Evolutionary conservation across 2,113 vertebrate species (phyloP).

Genomic region (Hiodon alosoides): DNA sequence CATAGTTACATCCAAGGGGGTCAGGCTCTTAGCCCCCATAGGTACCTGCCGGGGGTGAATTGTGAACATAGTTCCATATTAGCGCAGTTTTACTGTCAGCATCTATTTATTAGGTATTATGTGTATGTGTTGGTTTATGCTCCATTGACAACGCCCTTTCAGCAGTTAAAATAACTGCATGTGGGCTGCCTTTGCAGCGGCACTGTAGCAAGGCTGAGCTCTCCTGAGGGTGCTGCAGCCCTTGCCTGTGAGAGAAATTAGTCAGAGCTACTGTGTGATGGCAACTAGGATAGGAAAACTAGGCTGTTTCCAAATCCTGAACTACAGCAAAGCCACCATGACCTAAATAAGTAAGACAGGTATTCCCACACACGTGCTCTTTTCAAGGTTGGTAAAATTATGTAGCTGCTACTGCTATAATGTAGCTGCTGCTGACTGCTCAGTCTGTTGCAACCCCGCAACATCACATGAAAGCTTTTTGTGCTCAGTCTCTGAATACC

Average conservation of each 20-base stretch:
- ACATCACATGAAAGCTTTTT: background rate
- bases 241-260: background rate
- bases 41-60: too few species aligned
- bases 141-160: background rate
- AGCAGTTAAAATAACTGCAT: background rate
- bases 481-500: background rate
- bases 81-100: too few species aligned
- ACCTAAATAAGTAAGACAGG: background rate
- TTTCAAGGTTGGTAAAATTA: background rate
- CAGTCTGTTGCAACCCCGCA: too few species aligned
- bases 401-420: background rate
- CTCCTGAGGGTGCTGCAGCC: background rate
- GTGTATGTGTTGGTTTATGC: background rate
- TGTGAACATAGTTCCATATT: too few species aligned
- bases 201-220: background rate
- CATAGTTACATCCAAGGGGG: too few species aligned
- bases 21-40: too few species aligned
- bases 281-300: constrained; percentile 8
- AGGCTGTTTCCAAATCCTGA: constrained; percentile 14
- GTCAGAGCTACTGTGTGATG: background rate
- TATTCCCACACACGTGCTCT: background rate
- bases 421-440: too few species aligned
- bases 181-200: background rate
- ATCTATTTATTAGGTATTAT: background rate
- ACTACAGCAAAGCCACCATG: background rate